These are phyloP conservation scores for Melangyna quadrimaculata DNA, from an alignment of 2,888 invertebrate species.

Conservation along the genomic window DNA sequence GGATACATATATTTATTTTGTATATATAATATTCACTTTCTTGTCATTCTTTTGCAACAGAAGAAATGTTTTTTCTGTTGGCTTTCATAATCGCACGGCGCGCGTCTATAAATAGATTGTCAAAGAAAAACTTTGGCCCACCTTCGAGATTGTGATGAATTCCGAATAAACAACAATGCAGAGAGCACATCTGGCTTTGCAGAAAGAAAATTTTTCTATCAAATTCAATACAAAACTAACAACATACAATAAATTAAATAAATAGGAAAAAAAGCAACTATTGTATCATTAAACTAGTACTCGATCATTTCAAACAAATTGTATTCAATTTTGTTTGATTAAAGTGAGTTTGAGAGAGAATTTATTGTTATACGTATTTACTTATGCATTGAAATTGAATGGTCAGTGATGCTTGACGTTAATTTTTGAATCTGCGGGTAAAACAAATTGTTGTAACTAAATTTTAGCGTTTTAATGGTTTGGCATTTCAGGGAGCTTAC, in stretches of 20 bases:
- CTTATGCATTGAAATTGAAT: background rate
- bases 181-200: conserved; percentile 49
- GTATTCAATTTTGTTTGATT: background rate
- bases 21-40: conserved; percentile 21
- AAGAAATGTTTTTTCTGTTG: conserved; percentile 16
- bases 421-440: no score
- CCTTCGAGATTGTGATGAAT: conserved; percentile 54
- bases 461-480: no score
- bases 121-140: conserved; percentile 65
- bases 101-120: conserved; percentile 50
- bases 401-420: no score
- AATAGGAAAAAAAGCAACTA: background rate
- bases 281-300: background rate
- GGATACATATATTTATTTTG: background rate
- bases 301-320: background rate
- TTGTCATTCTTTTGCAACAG: conserved; percentile 28
- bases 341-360: background rate
- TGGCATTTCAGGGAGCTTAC: no score
- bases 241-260: background rate
- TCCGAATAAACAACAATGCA: conserved; percentile 19
- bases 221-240: conserved; percentile 15
- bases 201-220: background rate
- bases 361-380: background rate
- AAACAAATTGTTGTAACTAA: no score
- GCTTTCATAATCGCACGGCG: conserved; percentile 16